Percentiles rank a stretch among this genome's conserved stretches.
phyloP scores from a whole-genome alignment of 2,113 vertebrate species.

The Strix uralensis region DNA sequence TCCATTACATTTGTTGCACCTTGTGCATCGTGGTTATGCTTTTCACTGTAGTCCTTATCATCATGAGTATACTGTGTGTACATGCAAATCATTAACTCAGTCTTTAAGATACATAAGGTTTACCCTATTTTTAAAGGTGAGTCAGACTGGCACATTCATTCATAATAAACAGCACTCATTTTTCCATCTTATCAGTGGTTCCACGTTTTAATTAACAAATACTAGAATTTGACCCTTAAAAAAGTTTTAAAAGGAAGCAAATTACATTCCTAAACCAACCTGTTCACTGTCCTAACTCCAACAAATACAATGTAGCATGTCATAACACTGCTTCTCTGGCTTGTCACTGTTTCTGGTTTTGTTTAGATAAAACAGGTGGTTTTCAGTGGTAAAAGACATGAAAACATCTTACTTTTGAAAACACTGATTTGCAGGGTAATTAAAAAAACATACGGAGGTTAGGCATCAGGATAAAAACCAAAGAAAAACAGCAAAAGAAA shows the following conservation, averaged over 20 bases:
- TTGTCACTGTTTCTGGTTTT: constrained; percentile 11
- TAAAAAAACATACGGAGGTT: neutral
- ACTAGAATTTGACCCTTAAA: neutral
- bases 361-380: neutral
- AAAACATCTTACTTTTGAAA: constrained; percentile 34
- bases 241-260: neutral
- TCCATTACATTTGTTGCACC: neutral
- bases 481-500: neutral
- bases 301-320: neutral
- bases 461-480: neutral
- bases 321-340: neutral
- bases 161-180: neutral
- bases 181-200: neutral
- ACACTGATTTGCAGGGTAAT: neutral
- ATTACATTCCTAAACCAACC: neutral
- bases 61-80: neutral
- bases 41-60: neutral
- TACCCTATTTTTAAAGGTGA: neutral
- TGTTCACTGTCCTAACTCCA: neutral
- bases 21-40: neutral
- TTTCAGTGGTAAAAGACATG: constrained; percentile 20
- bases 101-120: neutral
- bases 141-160: neutral
- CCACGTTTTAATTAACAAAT: neutral
- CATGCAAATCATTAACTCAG: neutral